Conservation (phyloP, 2,888 invertebrate species). For the Saturnia pavonia region DNA sequence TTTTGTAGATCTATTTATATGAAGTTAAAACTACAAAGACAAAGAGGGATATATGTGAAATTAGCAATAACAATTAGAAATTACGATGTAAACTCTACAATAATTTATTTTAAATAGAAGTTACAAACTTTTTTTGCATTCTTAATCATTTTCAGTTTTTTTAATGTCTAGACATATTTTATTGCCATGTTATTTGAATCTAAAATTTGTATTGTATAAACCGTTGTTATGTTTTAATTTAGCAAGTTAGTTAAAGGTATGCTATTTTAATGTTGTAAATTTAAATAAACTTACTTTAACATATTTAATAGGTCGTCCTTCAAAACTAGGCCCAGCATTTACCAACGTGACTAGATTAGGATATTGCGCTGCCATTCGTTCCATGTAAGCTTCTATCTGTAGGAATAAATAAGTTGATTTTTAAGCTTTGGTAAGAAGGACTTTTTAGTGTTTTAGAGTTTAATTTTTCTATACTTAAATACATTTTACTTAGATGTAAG, state of each 20-base stretch:
- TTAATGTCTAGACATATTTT: no score
- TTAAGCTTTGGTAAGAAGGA: neutral
- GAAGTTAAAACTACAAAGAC: no score
- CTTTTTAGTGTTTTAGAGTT: no score
- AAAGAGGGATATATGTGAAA: neutral
- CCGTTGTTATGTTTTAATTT: neutral
- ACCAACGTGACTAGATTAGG: conserved; percentile 79
- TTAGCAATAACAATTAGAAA: neutral
- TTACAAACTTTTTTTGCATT: no score
- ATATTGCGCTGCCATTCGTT: conserved; percentile 67
- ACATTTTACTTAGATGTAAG: no score
- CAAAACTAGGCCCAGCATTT: conserved; percentile 81
- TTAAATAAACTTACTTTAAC: conserved; percentile 61
- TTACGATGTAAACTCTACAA: no score
- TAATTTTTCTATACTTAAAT: neutral
- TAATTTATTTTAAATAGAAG: no score
- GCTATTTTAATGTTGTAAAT: neutral
- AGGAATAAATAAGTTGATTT: conserved; percentile 13
- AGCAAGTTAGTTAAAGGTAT: neutral
- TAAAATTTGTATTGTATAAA: no score
- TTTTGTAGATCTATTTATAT: neutral
- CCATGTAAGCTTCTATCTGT: conserved; percentile 77
- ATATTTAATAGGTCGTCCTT: conserved; percentile 81
- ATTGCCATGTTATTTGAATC: no score
- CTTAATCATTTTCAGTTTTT: no score